phyloP scores from a whole-genome alignment of 1,140 invertebrate genomes.

The Eueides isabella region DNA sequence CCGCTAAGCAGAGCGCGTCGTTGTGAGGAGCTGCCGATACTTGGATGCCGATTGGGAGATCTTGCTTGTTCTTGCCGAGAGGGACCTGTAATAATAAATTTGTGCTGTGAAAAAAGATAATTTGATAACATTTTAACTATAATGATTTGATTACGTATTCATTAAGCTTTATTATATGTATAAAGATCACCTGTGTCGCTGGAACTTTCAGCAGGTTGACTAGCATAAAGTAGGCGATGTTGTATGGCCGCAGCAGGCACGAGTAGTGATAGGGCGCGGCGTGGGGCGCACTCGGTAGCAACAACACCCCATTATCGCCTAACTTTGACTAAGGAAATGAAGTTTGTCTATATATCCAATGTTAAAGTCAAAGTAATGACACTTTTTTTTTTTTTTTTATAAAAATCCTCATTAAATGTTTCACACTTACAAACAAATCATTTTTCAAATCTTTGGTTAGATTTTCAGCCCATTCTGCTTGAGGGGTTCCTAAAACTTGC shows the following conservation, averaged over 20 bases:
- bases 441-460: conserved; percentile 84
- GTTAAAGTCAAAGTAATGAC: not conserved
- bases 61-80: conserved; percentile 87
- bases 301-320: conserved; percentile 90
- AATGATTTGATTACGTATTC: no score
- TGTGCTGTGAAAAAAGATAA: not conserved
- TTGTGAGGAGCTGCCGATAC: conserved; percentile 90
- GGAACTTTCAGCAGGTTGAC: conserved; percentile 95
- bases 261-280: conserved; percentile 93
- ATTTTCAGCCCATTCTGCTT: conserved; percentile 85
- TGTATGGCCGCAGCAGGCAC: conserved; percentile 90
- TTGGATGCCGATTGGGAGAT: conserved; percentile 92
- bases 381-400: no score
- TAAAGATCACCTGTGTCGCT: conserved; percentile 87
- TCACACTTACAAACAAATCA: conserved; percentile 83
- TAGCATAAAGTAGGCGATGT: conserved; percentile 93
- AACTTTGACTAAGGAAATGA: conserved; percentile 84
- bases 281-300: conserved; percentile 93
- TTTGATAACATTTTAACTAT: no score
- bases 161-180: no score
- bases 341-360: not conserved
- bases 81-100: conserved; percentile 84
- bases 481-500: conserved; percentile 84
- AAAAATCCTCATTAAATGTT: no score
- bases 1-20: conserved; percentile 91